Evolutionary conservation across 1,140 invertebrate genomes (phyloP), one percentile per base, ranked within the genome.

Genomic region (Cotesia glomerata): DNA sequence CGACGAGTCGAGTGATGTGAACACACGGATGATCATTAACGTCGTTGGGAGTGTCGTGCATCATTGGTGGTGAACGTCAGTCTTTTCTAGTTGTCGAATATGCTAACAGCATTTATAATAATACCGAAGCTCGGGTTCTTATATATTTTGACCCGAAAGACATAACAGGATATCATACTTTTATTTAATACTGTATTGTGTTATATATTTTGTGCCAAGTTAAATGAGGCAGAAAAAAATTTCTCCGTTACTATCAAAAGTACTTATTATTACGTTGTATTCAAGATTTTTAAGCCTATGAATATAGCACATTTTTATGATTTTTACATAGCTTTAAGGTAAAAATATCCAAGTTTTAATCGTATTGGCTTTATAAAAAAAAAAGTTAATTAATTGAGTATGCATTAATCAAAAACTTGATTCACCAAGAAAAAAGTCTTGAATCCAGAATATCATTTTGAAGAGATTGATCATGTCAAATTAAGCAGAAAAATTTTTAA

Each of bases 51-150:
- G 74, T 76, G 75, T 69, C 73, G 78, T 69, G 77, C 49, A 51
- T 76, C 77, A 77, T 77, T 74, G 76, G 74, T 76, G 75, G 74
- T 70, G 75, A 81, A 79, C 74, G 75, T 66, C 74, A 72, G 66
- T 67, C 51, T 67, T 67, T 39, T 67, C 65, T 67, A 52, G 49
- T 67, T 52, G 26, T 18, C 9, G 54, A 54, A 32, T 67, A 13
- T 39, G 67, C 54, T 54, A 54, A 39, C 35, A 49, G 65, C 65
- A 54, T 52, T 51, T 67, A 58, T 26, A 45, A 36, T 64, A 8
- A 64, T 49, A 39, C 63, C 63, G 9, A 9, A 67, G 39, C 63
- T 65, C 36, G 49, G 34, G 13, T 35, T 62, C 32, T 35, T 13
- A 36, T 58, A 9, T 5, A 45, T 45, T 11, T 45, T 11, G 11